Conservation (phyloP, 2,113 vertebrate genomes). For the Heloderma charlesbogerti region DNA sequence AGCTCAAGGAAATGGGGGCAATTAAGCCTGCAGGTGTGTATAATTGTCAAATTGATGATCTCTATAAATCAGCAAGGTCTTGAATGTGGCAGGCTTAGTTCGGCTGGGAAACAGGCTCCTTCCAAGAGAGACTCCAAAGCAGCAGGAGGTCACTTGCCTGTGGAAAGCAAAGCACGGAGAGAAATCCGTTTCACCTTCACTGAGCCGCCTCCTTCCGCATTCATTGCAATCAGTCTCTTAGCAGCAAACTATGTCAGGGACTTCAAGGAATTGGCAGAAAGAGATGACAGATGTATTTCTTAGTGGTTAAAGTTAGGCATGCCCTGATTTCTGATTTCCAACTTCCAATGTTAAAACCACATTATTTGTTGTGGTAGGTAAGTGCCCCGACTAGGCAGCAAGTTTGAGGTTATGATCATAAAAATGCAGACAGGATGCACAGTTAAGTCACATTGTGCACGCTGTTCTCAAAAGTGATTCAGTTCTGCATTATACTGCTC, state of each 20-base stretch:
- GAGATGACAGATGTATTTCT: background rate
- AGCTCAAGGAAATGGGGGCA: conserved; percentile 74
- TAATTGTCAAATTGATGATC: conserved; percentile 78
- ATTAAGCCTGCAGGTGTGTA: conserved; percentile 79
- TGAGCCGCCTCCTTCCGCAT: fast-evolving
- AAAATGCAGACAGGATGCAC: background rate
- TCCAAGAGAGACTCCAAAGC: fast-evolving
- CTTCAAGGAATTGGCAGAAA: conserved; percentile 6
- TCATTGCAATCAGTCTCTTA: background rate
- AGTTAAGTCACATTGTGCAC: background rate
- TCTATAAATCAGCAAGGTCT: conserved; percentile 71
- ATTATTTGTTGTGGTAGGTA: background rate
- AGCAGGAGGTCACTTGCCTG: background rate
- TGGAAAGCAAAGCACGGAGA: background rate
- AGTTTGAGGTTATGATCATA: background rate
- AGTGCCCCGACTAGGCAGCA: background rate
- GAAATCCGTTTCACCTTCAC: background rate
- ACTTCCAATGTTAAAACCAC: background rate
- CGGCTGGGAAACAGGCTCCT: background rate
- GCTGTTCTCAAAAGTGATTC: background rate
- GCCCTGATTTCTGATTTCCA: background rate
- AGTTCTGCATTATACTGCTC: background rate
- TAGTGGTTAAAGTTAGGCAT: background rate
- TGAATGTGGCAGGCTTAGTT: background rate
- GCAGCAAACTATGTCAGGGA: background rate